phyloP scores from a whole-genome alignment of 2,888 invertebrate species.

The Apodemia duryi region DNA sequence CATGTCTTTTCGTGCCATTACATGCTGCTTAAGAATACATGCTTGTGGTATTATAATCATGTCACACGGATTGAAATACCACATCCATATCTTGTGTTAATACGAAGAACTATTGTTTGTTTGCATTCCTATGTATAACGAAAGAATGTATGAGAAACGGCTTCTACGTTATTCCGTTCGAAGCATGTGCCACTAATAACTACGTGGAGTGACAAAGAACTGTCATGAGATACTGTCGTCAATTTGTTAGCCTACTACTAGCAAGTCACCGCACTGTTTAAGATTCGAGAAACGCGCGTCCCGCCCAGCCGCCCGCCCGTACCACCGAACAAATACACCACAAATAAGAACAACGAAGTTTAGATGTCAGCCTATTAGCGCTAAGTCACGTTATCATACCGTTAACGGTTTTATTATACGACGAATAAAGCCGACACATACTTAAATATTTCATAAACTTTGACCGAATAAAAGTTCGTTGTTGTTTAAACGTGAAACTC shows the following conservation, averaged over 20 bases:
- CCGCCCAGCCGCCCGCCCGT: conserved; percentile 41
- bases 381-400: conserved; percentile 54
- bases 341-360: conserved; percentile 73
- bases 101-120: too few relatives aligned
- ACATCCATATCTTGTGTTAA: too few relatives aligned
- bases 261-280: conserved; percentile 56
- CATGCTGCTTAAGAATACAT: too few relatives aligned
- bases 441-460: conserved; percentile 5
- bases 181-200: conserved; percentile 51
- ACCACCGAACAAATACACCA: conserved; percentile 54
- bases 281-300: conserved; percentile 60
- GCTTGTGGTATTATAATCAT: too few relatives aligned
- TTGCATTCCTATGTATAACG: too few relatives aligned
- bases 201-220: conserved; percentile 55
- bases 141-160: background rate
- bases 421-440: background rate
- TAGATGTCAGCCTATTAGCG: conserved; percentile 61
- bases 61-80: too few relatives aligned
- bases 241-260: conserved; percentile 65
- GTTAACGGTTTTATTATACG: conserved; percentile 15
- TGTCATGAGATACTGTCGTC: conserved; percentile 71
- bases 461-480: background rate
- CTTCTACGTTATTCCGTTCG: background rate
- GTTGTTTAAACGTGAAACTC: background rate
- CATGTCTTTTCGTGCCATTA: too few relatives aligned